phyloP scores from a whole-genome alignment of 2,888 invertebrate species.

The Limnephilus auricula region DNA sequence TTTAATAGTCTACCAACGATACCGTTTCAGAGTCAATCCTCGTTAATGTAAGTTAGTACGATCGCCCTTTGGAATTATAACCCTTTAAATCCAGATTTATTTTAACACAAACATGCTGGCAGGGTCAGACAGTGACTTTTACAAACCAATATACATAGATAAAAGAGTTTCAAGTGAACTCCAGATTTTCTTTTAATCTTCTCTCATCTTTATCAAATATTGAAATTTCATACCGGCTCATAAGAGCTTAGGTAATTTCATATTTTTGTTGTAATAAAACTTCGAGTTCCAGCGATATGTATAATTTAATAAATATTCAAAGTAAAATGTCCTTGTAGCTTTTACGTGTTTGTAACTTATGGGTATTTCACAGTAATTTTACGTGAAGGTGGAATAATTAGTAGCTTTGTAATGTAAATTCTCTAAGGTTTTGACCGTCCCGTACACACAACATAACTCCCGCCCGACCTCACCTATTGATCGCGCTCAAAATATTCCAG shows the following conservation, averaged over 20 bases:
- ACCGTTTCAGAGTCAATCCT: not conserved
- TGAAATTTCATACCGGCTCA: no score
- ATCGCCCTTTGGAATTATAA: not conserved
- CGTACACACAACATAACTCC: not conserved
- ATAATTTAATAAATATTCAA: not conserved
- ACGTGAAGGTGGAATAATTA: not conserved
- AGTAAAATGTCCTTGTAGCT: not conserved
- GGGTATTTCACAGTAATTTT: not conserved
- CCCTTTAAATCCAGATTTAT: constrained; percentile 2
- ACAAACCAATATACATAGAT: not conserved
- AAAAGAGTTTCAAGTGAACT: not conserved
- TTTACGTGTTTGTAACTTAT: not conserved
- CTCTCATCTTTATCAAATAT: no score
- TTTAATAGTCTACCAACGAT: not conserved
- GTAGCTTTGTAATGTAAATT: not conserved
- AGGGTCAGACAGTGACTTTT: not conserved
- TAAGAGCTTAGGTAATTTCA: no score
- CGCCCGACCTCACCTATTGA: not conserved
- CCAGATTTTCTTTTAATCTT: no score
- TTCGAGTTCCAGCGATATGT: not conserved
- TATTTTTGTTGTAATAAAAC: not conserved
- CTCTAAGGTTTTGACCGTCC: not conserved
- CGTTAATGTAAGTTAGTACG: not conserved
- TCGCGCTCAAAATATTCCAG: not conserved
- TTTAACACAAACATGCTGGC: not conserved